These are phyloP conservation scores for Misgurnus mizolepis DNA, from an alignment of 2,113 vertebrate genomes.

Conservation along the genomic window DNA sequence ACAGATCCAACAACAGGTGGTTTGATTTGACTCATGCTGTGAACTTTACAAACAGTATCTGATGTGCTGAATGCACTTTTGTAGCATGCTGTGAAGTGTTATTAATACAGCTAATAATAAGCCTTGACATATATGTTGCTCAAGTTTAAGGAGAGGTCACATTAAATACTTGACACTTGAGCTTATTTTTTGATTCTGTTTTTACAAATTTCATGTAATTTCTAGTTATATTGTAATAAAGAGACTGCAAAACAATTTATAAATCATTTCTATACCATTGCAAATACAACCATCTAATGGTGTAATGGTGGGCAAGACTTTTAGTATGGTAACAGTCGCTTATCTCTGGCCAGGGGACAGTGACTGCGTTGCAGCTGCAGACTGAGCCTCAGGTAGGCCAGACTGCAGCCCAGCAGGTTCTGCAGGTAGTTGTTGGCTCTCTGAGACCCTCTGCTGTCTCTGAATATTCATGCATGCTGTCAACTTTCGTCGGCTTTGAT, in stretches of 20 bases:
- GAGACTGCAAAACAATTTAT: too few relatives aligned
- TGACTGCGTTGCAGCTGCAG: slow-evolving; percentile 99
- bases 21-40: slow-evolving; percentile 15
- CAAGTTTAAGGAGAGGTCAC: too few relatives aligned
- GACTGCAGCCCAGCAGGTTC: slow-evolving; percentile 98
- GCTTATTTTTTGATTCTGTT: too few relatives aligned
- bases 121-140: background rate
- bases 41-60: background rate
- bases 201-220: too few relatives aligned
- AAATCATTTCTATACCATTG: too few relatives aligned
- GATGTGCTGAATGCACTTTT: background rate
- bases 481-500: slow-evolving; percentile 30
- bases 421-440: slow-evolving; percentile 99
- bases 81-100: background rate
- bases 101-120: background rate
- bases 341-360: slow-evolving; percentile 94
- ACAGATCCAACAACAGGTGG: slow-evolving; percentile 96
- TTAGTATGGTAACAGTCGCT: slow-evolving; percentile 71
- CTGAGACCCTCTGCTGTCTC: slow-evolving; percentile 59
- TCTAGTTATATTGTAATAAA: too few relatives aligned
- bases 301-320: too few relatives aligned
- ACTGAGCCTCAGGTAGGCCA: slow-evolving; percentile 96
- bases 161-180: too few relatives aligned
- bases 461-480: slow-evolving; percentile 42
- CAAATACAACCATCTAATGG: too few relatives aligned